These are phyloP conservation scores for Synanthedon tipuliformis DNA, from an alignment of 2,888 invertebrate genomes.

Conservation along the genomic window DNA sequence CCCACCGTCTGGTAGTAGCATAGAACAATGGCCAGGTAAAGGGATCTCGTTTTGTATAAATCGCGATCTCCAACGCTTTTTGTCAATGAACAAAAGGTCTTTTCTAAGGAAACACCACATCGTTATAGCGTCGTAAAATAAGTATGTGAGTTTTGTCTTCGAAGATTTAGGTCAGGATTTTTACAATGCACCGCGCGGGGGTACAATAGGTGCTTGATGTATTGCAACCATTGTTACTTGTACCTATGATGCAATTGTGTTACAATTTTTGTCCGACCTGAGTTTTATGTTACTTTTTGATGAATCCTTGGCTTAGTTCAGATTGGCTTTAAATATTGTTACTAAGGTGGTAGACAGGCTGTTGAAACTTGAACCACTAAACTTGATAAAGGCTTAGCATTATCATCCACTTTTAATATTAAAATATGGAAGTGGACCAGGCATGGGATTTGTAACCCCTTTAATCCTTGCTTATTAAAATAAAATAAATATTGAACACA, in stretches of 20 bases:
- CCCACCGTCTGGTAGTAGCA: slow-evolving; percentile 56
- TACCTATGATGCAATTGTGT: slow-evolving; percentile 13
- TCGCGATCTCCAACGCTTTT: slow-evolving; percentile 59
- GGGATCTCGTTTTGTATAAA: slow-evolving; percentile 57
- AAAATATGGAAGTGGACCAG: too few relatives aligned
- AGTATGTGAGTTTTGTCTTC: slow-evolving; percentile 63
- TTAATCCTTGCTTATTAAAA: too few relatives aligned
- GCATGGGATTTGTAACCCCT: too few relatives aligned
- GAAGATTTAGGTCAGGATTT: slow-evolving; percentile 65
- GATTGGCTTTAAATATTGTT: too few relatives aligned
- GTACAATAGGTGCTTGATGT: slow-evolving; percentile 42
- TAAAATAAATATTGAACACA: too few relatives aligned
- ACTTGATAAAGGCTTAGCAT: too few relatives aligned
- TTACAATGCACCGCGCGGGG: slow-evolving; percentile 60
- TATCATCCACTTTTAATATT: too few relatives aligned
- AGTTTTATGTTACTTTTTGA: background rate
- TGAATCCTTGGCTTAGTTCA: too few relatives aligned
- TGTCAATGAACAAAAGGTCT: slow-evolving; percentile 66
- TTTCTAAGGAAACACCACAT: slow-evolving; percentile 68
- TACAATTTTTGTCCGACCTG: background rate
- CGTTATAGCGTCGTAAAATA: slow-evolving; percentile 66
- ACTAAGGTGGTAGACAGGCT: too few relatives aligned
- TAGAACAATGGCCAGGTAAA: slow-evolving; percentile 65
- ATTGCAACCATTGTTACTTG: slow-evolving; percentile 32
- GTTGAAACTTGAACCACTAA: too few relatives aligned